Conservation (phyloP, 2,113 vertebrate genomes). For the Paralichthys olivaceus region DNA sequence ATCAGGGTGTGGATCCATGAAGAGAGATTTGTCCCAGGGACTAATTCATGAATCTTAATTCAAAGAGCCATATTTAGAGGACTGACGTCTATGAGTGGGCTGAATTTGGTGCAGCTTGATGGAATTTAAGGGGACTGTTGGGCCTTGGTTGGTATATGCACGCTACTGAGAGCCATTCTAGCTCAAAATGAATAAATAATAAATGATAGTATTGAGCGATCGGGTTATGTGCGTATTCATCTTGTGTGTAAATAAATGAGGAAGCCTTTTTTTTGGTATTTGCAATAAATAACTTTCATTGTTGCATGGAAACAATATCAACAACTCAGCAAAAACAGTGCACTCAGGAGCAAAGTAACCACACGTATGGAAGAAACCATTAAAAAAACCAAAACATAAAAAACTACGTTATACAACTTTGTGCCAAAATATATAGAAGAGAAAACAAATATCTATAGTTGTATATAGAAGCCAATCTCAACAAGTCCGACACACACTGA, state of each 20-base stretch:
- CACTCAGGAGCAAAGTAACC: conserved; percentile 87
- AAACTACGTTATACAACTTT: conserved; percentile 86
- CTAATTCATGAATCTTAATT: no score
- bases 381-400: conserved; percentile 69
- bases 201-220: no score
- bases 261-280: conserved; percentile 82
- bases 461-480: conserved; percentile 79
- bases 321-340: conserved; percentile 90
- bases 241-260: conserved; percentile 77
- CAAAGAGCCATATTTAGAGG: no score
- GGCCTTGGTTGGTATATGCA: no score
- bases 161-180: no score
- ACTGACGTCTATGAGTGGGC: no score
- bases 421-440: conserved; percentile 88
- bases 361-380: conserved; percentile 84
- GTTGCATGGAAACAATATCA: conserved; percentile 89
- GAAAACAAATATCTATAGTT: conserved; percentile 77
- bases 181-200: no score
- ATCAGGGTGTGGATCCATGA: no score
- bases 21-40: no score
- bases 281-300: conserved; percentile 89
- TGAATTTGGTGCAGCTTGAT: no score
- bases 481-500: conserved; percentile 82
- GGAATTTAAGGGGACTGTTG: no score
- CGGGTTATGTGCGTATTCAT: not conserved